Evolutionary conservation across 2,888 invertebrate species (phyloP).

Genomic region (Tetragonisca angustula): DNA sequence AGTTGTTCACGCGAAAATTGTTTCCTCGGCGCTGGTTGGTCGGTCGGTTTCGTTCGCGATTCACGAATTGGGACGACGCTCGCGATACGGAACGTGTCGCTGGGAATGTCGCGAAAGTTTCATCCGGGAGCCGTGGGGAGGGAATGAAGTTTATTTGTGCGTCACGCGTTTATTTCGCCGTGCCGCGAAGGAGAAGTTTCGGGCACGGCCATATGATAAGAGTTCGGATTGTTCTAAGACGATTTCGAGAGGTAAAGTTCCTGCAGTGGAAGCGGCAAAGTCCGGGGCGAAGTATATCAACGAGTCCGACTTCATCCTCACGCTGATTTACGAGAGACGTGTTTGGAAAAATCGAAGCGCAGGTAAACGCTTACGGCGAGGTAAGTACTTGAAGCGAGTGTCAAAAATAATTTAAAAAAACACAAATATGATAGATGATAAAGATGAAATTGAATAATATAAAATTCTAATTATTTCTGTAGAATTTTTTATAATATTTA

Average conservation of each 20-base stretch:
- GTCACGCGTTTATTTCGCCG: conserved; percentile 43
- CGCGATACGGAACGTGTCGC: conserved; percentile 27
- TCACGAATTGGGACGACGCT: conserved; percentile 30
- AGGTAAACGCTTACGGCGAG: no score
- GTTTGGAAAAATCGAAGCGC: not conserved
- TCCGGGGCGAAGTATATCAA: conserved; percentile 27
- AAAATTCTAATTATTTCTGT: no score
- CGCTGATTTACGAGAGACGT: conserved; percentile 13
- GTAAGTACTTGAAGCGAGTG: no score
- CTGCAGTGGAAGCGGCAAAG: conserved; percentile 7
- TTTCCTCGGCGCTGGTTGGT: not conserved
- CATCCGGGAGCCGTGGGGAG: not conserved
- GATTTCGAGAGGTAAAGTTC: conserved; percentile 31
- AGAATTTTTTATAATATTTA: no score
- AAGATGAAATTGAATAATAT: no score
- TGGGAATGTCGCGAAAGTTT: conserved; percentile 25
- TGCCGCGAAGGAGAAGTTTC: conserved; percentile 47
- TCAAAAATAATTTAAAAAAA: no score
- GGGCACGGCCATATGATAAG: conserved; percentile 56
- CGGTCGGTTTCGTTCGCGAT: not conserved
- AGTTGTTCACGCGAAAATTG: conserved; percentile 30
- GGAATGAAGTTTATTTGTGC: conserved; percentile 38
- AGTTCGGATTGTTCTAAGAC: conserved; percentile 52
- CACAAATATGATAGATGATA: no score
- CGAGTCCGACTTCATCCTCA: conserved; percentile 23